phyloP scores from a whole-genome alignment of 2,797 vertebrate species.

The Gambusia yucatana region DNA sequence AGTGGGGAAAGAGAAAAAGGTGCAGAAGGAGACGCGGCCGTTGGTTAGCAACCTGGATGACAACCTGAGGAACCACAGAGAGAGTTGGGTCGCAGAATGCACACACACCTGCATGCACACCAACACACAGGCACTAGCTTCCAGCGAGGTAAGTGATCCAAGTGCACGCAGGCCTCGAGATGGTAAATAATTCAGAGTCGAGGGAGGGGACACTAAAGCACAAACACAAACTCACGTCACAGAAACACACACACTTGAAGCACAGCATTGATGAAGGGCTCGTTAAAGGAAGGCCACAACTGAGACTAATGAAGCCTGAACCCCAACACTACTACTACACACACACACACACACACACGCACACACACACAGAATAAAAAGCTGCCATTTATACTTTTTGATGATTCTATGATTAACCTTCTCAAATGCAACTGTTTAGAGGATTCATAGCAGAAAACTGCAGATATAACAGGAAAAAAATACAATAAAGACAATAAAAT shows the following conservation, averaged over 20 bases:
- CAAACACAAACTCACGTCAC: slow-evolving; percentile 10
- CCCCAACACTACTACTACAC: slow-evolving; percentile 8
- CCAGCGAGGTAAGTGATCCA: slow-evolving; percentile 79
- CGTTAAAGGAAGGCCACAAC: slow-evolving; percentile 55
- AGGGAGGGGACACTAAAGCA: slow-evolving; percentile 65
- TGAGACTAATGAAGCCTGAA: slow-evolving; percentile 53
- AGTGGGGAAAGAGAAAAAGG: slow-evolving; percentile 11
- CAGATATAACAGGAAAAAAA: neutral
- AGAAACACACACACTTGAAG: slow-evolving; percentile 15
- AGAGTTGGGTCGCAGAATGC: slow-evolving; percentile 51
- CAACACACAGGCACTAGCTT: slow-evolving; percentile 42
- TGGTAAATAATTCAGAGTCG: slow-evolving; percentile 90
- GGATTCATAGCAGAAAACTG: neutral
- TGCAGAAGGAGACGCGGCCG: slow-evolving; percentile 14
- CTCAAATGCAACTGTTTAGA: neutral
- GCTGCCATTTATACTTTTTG: slow-evolving; percentile 4
- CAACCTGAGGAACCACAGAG: slow-evolving; percentile 47
- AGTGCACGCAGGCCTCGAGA: slow-evolving; percentile 66
- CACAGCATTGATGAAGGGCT: slow-evolving; percentile 72
- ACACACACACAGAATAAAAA: neutral
- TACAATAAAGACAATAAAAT: neutral
- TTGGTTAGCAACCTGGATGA: slow-evolving; percentile 40
- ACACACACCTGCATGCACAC: slow-evolving; percentile 10
- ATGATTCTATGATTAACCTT: neutral
- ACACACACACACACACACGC: neutral